Evolutionary conservation across 2,797 vertebrate genomes (phyloP), one percentile per base, ranked within the genome.

Genomic region (Taeniopygia guttata): DNA sequence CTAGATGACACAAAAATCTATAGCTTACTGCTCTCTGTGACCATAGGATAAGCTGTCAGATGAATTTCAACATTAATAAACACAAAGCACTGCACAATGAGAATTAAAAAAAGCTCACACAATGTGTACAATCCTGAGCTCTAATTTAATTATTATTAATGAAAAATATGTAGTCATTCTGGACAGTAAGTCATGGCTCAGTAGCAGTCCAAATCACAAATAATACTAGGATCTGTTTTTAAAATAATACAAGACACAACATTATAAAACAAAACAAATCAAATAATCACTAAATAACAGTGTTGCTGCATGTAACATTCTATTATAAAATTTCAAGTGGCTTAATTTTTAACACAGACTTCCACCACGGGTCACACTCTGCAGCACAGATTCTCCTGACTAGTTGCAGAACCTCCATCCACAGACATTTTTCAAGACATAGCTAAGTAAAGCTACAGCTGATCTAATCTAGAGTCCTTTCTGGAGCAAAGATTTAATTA

Each of bases 11-110:
- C 15, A 68, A 90, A 78, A 78, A 93, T 68, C 75, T 75, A n/a
- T 23, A 75, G 25, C 17, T 84, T 46, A 30, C 22, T 55, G 32
- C 2, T 5, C 25, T 46, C 32, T 66, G 36, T 48, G 29, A 87
- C 30, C 40, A 68, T 1, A 68, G 8, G 7, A 16, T 43, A 78
- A 51, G 10, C 40, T 0, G 0, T 52, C 69, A 58, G 4, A 4
- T 75, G 49, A 86, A 78, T 54, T 81, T 72, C 42, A 79, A 42
- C 32, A 92, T 46, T 45, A 75, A 43, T 34, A 56, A 76, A 72
- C 11, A 51, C 23, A 16, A 84, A 90, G n/a, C 46, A 80, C 5
- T 32, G 25, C 16, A 46, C 51, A 84, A 29, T 18, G 23, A 74
- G 11, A 77, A 86, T 5, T 14, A 48, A 76, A 80, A 43, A 64